Evolutionary conservation across 2,888 invertebrate species (phyloP).

Genomic region (Sepioteuthis lessoniana): DNA sequence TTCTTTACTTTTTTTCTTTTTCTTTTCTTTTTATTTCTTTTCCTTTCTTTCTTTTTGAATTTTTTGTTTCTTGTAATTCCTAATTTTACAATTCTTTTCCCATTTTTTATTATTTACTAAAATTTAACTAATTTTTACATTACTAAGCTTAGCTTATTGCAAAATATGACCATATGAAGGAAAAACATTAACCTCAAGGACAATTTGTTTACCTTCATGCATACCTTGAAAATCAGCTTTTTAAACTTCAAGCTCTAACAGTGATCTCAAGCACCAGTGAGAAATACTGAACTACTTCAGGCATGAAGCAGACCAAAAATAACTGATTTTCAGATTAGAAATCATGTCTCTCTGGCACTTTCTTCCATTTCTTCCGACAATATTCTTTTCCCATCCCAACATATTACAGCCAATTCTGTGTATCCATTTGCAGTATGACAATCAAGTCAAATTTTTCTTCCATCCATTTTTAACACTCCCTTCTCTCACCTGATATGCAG

Average conservation of each 20-base stretch:
- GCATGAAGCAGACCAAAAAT: background rate
- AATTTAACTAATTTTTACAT: background rate
- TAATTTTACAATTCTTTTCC: too few relatives aligned
- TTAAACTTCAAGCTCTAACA: background rate
- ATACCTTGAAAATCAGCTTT: background rate
- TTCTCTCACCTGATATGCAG: background rate
- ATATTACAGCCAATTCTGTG: background rate
- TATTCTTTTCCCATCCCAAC: background rate
- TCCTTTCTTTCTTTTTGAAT: too few relatives aligned
- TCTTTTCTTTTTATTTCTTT: too few relatives aligned
- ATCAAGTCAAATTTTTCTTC: background rate
- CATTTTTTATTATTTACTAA: background rate
- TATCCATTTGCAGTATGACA: background rate
- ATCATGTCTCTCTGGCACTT: background rate
- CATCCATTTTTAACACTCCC: background rate
- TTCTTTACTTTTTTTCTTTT: too few relatives aligned
- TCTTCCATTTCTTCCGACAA: background rate
- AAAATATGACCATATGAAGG: too few relatives aligned
- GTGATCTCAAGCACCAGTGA: background rate
- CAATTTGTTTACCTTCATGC: background rate
- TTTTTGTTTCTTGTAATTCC: too few relatives aligned
- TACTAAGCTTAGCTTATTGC: too few relatives aligned
- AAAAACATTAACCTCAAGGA: too few relatives aligned
- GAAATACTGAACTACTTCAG: background rate
- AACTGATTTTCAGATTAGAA: background rate